Percentiles rank a stretch among this genome's conserved stretches.
Conservation (phyloP, 2,888 invertebrate species). For the Andrena dorsata region DNA sequence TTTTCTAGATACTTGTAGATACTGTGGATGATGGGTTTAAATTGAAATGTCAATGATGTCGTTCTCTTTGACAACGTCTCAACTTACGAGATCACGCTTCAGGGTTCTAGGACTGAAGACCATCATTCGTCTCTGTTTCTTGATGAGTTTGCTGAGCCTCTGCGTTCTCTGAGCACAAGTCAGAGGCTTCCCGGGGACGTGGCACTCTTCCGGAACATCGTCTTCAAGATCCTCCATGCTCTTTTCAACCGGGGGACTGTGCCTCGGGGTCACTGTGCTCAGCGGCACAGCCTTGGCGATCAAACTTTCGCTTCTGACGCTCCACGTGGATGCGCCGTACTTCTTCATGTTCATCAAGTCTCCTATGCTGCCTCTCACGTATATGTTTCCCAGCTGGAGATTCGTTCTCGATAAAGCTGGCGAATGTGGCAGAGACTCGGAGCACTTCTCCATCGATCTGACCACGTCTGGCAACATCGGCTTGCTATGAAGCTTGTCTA, state of each 20-base stretch:
- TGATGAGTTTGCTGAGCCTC: conserved; percentile 89
- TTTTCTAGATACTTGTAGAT: background rate
- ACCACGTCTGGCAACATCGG: conserved; percentile 85
- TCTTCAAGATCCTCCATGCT: conserved; percentile 65
- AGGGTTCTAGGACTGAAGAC: conserved; percentile 76
- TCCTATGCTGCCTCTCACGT: conserved; percentile 88
- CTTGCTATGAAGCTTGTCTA: conserved; percentile 87
- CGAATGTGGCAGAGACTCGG: conserved; percentile 86
- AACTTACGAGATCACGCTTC: conserved; percentile 64
- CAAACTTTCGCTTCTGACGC: conserved; percentile 90
- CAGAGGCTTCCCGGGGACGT: conserved; percentile 85
- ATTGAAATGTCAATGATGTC: background rate
- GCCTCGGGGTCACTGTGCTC: conserved; percentile 89
- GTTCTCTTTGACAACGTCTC: background rate
- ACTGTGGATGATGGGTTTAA: background rate
- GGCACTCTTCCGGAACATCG: conserved; percentile 66
- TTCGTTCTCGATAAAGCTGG: conserved; percentile 86
- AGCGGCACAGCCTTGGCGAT: conserved; percentile 91
- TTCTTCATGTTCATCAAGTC: conserved; percentile 92
- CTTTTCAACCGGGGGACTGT: conserved; percentile 85
- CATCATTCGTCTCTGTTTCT: conserved; percentile 88
- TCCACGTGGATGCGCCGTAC: conserved; percentile 90
- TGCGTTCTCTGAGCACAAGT: conserved; percentile 90
- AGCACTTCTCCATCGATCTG: conserved; percentile 85
- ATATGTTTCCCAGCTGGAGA: conserved; percentile 78